Base-by-base conservation (phyloP, 92 coral and sea anemone species). In the Ricordea florida region DNA sequence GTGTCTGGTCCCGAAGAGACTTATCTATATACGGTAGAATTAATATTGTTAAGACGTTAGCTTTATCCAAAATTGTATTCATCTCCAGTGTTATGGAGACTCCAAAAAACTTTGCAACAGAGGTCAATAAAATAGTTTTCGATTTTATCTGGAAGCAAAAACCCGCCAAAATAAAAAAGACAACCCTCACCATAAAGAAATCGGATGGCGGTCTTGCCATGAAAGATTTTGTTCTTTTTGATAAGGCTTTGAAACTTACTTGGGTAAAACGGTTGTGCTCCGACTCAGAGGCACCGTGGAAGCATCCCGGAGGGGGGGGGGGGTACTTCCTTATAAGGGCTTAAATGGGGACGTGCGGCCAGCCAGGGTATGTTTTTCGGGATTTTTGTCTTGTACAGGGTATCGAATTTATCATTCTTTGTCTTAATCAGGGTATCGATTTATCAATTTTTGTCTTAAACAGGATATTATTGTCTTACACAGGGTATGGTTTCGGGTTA, bases 1-100 rank as follows among this genome's bases (percentile, higher is more conserved):
- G 34, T 38, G 51, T 74, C 6, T 44, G 72, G 81, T 29, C 23
- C 27, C n/a, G 27, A 23, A 57, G 79, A 57, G 79, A 72, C 68
- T 34, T 72, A 36, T 36, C 61, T 18, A 40, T 68, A 29, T 48
- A 30, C 38, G 75, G 75, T 22, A 68, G 57, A 49, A 40, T 49
- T 5, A 57, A 71, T 10, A 16, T 71, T 18, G 45, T 56, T 16
- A 55, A 57, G 27, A 20, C 78, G 1, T 30, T 55, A 41, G 50
- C 78, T 36, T 66, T 71, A 9, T 71, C 78, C 4, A 70, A 71
- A 57, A 37, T 71, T 8, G 24, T 30, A 1, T 28, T 47, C 34
- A 22, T 75, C n/a, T 41, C 44, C 49, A 55, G 42, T 10, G 69
- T 46, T 2, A 59, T 74, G 0, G 44, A 25, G 10, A 51, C 50